Evolutionary conservation across 1,140 invertebrate species (phyloP), one percentile per base, ranked within the genome.

Genomic region (Trichonephila inaurata): DNA sequence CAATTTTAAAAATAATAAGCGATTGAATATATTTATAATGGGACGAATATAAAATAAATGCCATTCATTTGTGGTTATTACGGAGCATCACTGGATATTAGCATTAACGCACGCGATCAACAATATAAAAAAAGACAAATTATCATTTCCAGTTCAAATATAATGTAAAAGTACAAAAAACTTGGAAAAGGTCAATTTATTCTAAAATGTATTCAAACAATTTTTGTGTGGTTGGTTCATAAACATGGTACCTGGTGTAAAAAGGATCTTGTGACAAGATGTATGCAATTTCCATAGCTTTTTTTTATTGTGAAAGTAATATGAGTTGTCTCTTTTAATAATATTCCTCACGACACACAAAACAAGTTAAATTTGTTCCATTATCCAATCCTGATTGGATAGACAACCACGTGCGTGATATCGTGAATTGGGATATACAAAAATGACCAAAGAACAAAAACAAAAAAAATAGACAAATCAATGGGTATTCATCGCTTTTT

Each of bases 251-350:
- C 89, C 89, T 90, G 89, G 40, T 90, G 89, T 77, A 44, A 58
- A 51, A 72, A 77, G 44, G 51, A n/a, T 21, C 82, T 24, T n/a
- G 21, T 51, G 58, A 85, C 82, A 85, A 19, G 72, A 77, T 77
- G 33, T 77, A 28, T 28, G 33, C 24, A 18, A 33, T 77, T 77
- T 77, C 33, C 40, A 77, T 77, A 77, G 1, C 66, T 77, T 77
- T 77, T 69, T 28, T 60, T 85, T 85, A 24, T 85, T 61, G 58
- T 61, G 83, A 61, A 85, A 85, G n/a, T 66, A 87, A 92, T 92
- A 87, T 40, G 24, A 87, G 64, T 64, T 92, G 82, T 72, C 91
- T 77, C 51, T 92, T 92, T 87, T 92, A 92, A 92, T 92, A 83
- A 92, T 87, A 28, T 61, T 19, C 5, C 81, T 66, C 91, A 92